Evolutionary conservation across 2,888 invertebrate species (phyloP).

Genomic region (Steinernema carpocapsae): DNA sequence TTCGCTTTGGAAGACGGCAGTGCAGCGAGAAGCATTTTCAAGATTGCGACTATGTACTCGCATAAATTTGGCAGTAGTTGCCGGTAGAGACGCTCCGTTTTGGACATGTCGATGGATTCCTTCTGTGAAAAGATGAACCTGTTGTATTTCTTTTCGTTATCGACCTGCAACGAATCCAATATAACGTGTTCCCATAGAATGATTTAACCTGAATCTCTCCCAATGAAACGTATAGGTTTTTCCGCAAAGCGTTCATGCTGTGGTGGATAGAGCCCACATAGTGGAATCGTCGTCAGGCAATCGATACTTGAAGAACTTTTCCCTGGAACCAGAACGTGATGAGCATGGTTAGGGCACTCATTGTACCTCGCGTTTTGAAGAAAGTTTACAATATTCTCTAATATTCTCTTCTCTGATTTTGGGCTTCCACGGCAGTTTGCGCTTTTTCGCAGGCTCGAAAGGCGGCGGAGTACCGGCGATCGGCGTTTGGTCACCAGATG

Average conservation of each 20-base stretch:
- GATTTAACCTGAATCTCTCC: constrained; percentile 61
- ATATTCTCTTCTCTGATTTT: constrained; percentile 59
- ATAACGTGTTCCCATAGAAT: background rate
- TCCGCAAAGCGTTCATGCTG: constrained; percentile 76
- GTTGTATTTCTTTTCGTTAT: constrained; percentile 44
- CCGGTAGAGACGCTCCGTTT: constrained; percentile 59
- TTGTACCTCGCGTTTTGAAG: constrained; percentile 45
- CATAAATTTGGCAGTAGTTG: constrained; percentile 94
- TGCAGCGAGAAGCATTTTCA: constrained; percentile 94
- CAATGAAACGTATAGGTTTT: constrained; percentile 71
- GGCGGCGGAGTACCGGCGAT: constrained; percentile 52
- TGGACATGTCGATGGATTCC: constrained; percentile 72
- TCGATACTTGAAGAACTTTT: constrained; percentile 92
- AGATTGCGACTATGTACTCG: constrained; percentile 83
- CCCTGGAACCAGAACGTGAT: constrained; percentile 41
- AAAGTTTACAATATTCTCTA: constrained; percentile 59
- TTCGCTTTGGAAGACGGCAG: constrained; percentile 86
- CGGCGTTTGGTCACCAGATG: constrained; percentile 56
- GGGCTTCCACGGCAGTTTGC: constrained; percentile 55
- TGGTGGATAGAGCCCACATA: constrained; percentile 94
- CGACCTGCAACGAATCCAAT: background rate
- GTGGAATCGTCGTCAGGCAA: constrained; percentile 83
- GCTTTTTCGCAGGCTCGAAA: constrained; percentile 41
- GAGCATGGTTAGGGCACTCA: background rate
- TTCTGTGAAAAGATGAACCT: constrained; percentile 72